Conservation (phyloP, 2,888 invertebrate species). For the Tuta absoluta region DNA sequence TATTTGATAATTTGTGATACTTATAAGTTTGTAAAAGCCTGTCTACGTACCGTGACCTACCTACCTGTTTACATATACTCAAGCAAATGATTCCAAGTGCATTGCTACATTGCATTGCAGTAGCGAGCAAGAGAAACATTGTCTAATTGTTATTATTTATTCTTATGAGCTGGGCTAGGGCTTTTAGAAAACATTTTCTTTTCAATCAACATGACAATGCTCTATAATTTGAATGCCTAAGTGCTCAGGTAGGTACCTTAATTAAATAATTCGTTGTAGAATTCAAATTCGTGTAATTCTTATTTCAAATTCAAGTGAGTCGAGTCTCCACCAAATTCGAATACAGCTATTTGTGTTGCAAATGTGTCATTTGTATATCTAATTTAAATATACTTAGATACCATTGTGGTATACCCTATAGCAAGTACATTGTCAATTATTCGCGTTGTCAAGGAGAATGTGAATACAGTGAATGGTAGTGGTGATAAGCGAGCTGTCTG, state of each 20-base stretch:
- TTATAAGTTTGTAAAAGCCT: no score
- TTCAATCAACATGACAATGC: neutral
- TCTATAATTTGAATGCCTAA: neutral
- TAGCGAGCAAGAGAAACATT: slow-evolving; percentile 43
- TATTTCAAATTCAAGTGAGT: neutral
- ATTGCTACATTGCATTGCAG: slow-evolving; percentile 38
- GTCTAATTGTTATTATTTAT: no score
- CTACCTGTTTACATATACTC: no score
- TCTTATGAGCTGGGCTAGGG: neutral
- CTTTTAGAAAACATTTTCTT: neutral
- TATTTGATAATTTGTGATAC: no score
- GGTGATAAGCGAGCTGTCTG: slow-evolving; percentile 54
- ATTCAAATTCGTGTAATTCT: neutral
- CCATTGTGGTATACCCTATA: neutral
- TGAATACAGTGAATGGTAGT: slow-evolving; percentile 51
- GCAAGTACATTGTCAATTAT: neutral
- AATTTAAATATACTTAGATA: neutral
- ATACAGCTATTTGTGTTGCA: neutral
- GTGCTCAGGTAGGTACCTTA: neutral
- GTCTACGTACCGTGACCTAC: no score
- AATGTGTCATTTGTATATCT: slow-evolving; percentile 2
- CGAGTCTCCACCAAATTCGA: neutral
- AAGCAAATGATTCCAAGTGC: slow-evolving; percentile 35
- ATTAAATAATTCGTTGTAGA: neutral
- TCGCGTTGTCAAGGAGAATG: slow-evolving; percentile 50